phyloP scores from a whole-genome alignment of 2,113 vertebrate species.

The Megalops atlanticus region DNA sequence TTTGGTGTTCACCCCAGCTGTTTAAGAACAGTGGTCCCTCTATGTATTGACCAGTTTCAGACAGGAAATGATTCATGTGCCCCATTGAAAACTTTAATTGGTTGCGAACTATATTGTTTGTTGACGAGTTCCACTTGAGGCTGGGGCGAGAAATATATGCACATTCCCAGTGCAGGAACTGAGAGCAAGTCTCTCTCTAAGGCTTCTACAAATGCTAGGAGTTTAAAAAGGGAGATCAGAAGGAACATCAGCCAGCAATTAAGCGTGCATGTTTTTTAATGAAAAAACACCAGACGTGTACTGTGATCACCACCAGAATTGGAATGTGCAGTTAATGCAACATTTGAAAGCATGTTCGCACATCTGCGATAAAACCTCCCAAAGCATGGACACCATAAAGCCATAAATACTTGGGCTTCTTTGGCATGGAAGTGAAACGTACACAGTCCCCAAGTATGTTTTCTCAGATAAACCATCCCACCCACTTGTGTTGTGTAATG shows the following conservation, averaged over 20 bases:
- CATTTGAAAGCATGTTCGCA: background rate
- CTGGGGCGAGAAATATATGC: background rate
- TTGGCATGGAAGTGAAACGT: background rate
- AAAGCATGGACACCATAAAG: slow-evolving; percentile 14
- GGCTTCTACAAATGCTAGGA: background rate
- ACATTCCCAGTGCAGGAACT: background rate
- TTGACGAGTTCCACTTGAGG: background rate
- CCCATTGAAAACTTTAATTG: background rate
- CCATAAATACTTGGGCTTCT: slow-evolving; percentile 17
- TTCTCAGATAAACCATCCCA: slow-evolving; percentile 21
- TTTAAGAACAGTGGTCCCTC: background rate
- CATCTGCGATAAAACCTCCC: background rate
- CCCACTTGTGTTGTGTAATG: slow-evolving; percentile 44
- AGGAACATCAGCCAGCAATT: background rate
- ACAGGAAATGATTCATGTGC: slow-evolving; percentile 8
- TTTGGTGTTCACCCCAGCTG: background rate
- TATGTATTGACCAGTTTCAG: background rate
- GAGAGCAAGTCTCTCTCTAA: background rate
- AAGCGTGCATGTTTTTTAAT: background rate
- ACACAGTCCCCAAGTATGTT: slow-evolving; percentile 7
- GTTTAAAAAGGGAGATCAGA: background rate
- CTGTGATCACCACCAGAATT: background rate
- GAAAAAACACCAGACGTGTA: background rate
- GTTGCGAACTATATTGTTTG: background rate
- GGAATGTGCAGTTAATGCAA: background rate